Evolutionary conservation across 2,888 invertebrate genomes (phyloP).

Genomic region (Philereme transversata): DNA sequence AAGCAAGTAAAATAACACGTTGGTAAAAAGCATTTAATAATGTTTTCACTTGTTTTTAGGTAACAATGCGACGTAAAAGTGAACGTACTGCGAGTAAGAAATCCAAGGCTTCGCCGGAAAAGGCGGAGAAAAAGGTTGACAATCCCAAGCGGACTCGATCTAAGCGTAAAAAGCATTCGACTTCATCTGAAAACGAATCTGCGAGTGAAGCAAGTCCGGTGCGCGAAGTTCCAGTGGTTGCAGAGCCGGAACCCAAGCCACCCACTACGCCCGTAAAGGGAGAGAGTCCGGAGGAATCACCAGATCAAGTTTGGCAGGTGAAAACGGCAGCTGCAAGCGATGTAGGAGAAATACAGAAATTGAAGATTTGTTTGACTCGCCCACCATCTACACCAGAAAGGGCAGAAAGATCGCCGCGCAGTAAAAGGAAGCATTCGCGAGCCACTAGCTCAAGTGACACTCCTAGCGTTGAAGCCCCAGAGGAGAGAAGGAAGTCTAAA

Average conservation of each 20-base stretch:
- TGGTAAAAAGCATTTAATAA: neutral
- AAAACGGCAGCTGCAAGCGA: conserved; percentile 75
- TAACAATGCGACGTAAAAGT: conserved; percentile 89
- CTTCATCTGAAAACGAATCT: conserved; percentile 81
- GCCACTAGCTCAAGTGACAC: conserved; percentile 80
- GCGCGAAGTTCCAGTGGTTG: conserved; percentile 51
- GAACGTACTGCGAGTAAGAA: conserved; percentile 87
- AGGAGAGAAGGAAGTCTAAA: conserved; percentile 74
- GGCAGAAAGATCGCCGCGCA: conserved; percentile 77
- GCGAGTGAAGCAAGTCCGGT: conserved; percentile 65
- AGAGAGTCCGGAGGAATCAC: conserved; percentile 65
- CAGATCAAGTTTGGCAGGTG: conserved; percentile 81
- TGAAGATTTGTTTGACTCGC: conserved; percentile 86
- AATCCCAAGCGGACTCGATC: conserved; percentile 81
- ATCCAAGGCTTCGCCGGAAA: conserved; percentile 86
- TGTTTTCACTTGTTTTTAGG: conserved; percentile 40
- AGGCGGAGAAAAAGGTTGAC: conserved; percentile 85
- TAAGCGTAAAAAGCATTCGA: conserved; percentile 82
- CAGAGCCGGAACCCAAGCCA: conserved; percentile 51
- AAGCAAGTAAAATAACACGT: neutral
- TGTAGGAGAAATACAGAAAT: conserved; percentile 85
- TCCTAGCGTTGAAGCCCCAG: conserved; percentile 69
- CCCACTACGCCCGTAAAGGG: conserved; percentile 63
- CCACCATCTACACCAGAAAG: conserved; percentile 82
- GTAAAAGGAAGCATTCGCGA: conserved; percentile 78